A percentile compares a stretch with the other conserved stretches of the same genome.
Conservation (phyloP, 2,888 invertebrate genomes). For the Cryptocheilus praepositus region DNA sequence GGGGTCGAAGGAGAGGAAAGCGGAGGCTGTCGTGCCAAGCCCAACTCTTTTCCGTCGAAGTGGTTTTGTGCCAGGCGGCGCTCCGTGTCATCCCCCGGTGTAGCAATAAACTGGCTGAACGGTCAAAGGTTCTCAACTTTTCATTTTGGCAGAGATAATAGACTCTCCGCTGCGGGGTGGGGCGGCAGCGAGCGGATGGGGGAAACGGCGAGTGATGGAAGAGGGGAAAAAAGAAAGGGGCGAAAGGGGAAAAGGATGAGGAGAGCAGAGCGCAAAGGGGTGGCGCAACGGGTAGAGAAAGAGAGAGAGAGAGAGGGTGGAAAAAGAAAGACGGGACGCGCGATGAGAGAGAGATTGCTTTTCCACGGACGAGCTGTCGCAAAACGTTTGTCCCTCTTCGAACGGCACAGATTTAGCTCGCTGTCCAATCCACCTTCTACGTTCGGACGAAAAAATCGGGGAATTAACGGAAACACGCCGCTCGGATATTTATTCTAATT, state of each 20-base stretch:
- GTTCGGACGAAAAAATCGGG: conserved; percentile 12
- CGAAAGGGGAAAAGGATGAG: conserved; percentile 3
- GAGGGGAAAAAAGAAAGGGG: conserved; percentile 2
- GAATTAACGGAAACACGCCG: conserved; percentile 8
- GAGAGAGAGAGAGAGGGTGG: neutral
- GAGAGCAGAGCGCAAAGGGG: conserved; percentile 2
- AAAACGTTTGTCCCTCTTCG: conserved; percentile 35
- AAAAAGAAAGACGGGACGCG: conserved; percentile 2
- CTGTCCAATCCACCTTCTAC: conserved; percentile 14
- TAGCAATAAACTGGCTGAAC: conserved; percentile 64
- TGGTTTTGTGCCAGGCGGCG: conserved; percentile 68
- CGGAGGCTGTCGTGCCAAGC: conserved; percentile 64
- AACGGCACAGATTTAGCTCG: conserved; percentile 30
- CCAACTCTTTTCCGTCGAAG: conserved; percentile 66
- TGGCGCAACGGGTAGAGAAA: conserved; percentile 8
- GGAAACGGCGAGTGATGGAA: conserved; percentile 15
- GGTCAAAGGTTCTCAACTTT: conserved; percentile 64
- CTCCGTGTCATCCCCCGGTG: conserved; percentile 57
- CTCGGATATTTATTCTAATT: neutral
- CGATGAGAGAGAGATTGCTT: conserved; percentile 46
- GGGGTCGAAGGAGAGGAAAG: conserved; percentile 36
- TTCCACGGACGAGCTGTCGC: conserved; percentile 39
- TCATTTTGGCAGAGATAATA: conserved; percentile 45
- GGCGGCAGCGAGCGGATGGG: conserved; percentile 21
- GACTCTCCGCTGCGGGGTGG: conserved; percentile 26